Conservation (phyloP, 2,113 vertebrate species). For the Megaleporinus macrocephalus region DNA sequence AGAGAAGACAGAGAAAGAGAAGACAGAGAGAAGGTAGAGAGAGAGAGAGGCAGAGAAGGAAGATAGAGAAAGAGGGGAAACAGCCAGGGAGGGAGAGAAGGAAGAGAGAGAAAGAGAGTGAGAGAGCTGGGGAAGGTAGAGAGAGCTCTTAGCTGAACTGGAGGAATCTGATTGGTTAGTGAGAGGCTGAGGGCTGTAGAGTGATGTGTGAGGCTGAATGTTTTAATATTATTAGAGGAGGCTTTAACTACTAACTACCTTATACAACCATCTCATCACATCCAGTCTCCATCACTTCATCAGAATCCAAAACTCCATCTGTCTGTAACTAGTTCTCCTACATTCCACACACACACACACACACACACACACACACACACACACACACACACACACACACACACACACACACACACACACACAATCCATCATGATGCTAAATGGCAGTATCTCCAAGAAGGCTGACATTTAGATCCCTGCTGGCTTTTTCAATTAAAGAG, state of each 20-base stretch:
- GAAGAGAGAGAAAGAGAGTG: too few species aligned
- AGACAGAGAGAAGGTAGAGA: constrained; percentile 13
- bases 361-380: background rate
- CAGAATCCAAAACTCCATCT: background rate
- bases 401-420: constrained; percentile 50
- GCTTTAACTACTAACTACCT: too few species aligned
- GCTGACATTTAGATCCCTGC: constrained; percentile 57
- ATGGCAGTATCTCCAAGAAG: constrained; percentile 53
- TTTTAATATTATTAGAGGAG: constrained; percentile 7
- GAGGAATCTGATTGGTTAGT: too few species aligned
- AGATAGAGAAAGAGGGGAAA: too few species aligned
- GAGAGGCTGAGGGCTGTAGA: too few species aligned
- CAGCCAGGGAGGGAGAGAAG: too few species aligned
- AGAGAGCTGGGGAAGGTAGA: too few species aligned
- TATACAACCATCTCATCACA: constrained; percentile 14
- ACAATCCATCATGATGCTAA: constrained; percentile 60
- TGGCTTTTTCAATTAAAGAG: constrained; percentile 55
- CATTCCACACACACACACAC: constrained; percentile 7
- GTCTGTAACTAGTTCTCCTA: background rate
- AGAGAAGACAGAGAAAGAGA: constrained; percentile 23
- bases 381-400: constrained; percentile 32
- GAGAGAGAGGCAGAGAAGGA: too few species aligned
- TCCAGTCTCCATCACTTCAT: background rate
- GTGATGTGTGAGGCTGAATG: too few species aligned
- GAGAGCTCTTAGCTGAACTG: too few species aligned